phyloP scores from a whole-genome alignment of 2,888 invertebrate species.

The Dascillus cervinus region DNA sequence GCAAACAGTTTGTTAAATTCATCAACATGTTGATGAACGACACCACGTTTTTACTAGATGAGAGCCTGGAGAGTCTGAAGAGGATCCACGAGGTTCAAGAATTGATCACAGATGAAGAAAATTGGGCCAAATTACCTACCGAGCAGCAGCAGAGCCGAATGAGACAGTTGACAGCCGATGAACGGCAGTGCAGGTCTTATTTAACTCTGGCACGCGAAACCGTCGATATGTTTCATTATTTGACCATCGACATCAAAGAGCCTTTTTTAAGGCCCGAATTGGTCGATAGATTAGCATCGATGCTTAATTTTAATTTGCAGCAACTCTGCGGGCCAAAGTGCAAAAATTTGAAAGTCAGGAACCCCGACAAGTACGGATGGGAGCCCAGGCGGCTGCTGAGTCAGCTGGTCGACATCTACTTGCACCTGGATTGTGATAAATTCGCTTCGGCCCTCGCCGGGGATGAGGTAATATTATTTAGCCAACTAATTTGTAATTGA shows the following conservation, averaged over 20 bases:
- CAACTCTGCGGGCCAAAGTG: conserved; percentile 96
- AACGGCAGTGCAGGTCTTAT: conserved; percentile 83
- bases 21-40: conserved; percentile 98
- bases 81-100: conserved; percentile 84
- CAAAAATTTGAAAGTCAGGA: conserved; percentile 85
- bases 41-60: conserved; percentile 93
- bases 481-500: no score
- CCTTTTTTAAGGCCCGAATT: conserved; percentile 92
- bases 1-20: conserved; percentile 92
- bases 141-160: conserved; percentile 69
- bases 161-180: conserved; percentile 75
- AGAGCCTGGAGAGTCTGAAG: conserved; percentile 86
- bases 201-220: conserved; percentile 90
- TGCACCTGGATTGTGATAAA: conserved; percentile 87
- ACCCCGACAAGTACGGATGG: conserved; percentile 95
- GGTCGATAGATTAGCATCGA: conserved; percentile 89
- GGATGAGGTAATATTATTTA: conserved; percentile 74
- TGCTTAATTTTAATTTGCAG: conserved; percentile 96
- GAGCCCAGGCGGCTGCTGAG: conserved; percentile 86
- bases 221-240: conserved; percentile 95
- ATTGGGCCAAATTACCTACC: conserved; percentile 58
- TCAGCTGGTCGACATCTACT: conserved; percentile 92
- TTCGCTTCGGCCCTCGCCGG: conserved; percentile 90
- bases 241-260: conserved; percentile 89
- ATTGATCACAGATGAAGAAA: conserved; percentile 60